Conservation (phyloP, 2,113 vertebrate genomes). For the Hylia prasina region DNA sequence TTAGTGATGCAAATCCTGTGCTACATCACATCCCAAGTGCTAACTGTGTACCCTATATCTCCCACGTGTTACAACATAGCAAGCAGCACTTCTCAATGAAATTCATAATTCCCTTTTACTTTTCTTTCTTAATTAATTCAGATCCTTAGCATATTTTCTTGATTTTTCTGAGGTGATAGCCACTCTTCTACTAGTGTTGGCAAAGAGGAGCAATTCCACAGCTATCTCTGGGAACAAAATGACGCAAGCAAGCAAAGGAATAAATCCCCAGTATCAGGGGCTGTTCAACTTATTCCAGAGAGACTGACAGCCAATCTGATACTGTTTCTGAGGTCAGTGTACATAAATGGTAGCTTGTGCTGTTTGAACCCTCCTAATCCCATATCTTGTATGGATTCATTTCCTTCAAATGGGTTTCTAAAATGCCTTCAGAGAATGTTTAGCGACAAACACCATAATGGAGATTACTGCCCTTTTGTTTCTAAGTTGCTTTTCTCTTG, state of each 20-base stretch:
- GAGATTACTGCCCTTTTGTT: background rate
- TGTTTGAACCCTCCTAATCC: background rate
- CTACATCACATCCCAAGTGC: background rate
- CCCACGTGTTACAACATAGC: background rate
- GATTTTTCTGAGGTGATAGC: background rate
- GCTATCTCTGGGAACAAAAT: background rate
- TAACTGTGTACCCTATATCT: background rate
- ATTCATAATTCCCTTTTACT: background rate
- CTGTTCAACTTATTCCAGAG: background rate
- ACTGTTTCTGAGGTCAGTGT: constrained; percentile 9
- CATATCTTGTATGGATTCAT: background rate
- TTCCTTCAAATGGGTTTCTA: constrained; percentile 30
- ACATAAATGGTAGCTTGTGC: background rate
- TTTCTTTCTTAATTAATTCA: constrained; percentile 10
- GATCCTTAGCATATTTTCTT: background rate
- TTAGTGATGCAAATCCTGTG: background rate
- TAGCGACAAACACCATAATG: background rate
- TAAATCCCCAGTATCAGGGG: background rate
- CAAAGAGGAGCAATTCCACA: background rate
- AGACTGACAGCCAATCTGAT: background rate
- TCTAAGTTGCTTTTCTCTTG: background rate
- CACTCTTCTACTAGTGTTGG: background rate
- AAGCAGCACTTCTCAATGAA: background rate
- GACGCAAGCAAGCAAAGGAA: background rate
- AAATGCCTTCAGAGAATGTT: constrained; percentile 15